phyloP scores from a whole-genome alignment of 2,888 invertebrate genomes.

The Drosophila fulvimacula region DNA sequence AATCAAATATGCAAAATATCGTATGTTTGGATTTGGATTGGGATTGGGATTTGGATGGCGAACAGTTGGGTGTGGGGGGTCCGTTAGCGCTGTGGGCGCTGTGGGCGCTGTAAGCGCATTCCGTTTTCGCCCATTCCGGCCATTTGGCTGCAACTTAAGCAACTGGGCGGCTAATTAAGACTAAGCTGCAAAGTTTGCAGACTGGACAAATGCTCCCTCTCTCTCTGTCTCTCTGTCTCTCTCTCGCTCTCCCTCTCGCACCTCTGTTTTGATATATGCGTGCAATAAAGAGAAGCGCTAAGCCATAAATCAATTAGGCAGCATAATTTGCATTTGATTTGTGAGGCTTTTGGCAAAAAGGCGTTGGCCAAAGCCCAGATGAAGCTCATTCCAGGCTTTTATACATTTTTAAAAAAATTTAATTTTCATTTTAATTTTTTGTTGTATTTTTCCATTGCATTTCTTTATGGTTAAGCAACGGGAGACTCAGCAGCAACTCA shows the following conservation, averaged over 20 bases:
- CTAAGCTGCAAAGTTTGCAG: slow-evolving; percentile 70
- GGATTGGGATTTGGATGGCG: slow-evolving; percentile 21
- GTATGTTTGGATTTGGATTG: slow-evolving; percentile 53
- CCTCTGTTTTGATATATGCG: slow-evolving; percentile 49
- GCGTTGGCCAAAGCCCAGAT: slow-evolving; percentile 21
- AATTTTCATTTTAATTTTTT: slow-evolving; percentile 8
- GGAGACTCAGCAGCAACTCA: slow-evolving; percentile 40
- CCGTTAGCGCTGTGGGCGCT: neutral
- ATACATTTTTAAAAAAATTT: slow-evolving; percentile 41
- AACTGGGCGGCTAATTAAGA: slow-evolving; percentile 66
- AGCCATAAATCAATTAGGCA: slow-evolving; percentile 75
- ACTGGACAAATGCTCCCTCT: slow-evolving; percentile 28
- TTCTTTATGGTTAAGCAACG: slow-evolving; percentile 48
- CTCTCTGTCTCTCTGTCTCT: neutral
- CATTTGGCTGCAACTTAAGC: slow-evolving; percentile 25
- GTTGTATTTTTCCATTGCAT: slow-evolving; percentile 60
- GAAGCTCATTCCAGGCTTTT: slow-evolving; percentile 40
- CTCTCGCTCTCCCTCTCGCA: neutral
- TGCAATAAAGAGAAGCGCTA: slow-evolving; percentile 59
- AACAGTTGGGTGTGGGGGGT: slow-evolving; percentile 6
- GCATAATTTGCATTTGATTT: slow-evolving; percentile 81
- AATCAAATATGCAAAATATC: slow-evolving; percentile 79
- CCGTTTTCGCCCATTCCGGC: slow-evolving; percentile 18
- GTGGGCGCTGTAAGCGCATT: slow-evolving; percentile 31
- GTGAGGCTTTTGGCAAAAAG: slow-evolving; percentile 53